These are phyloP conservation scores for Orthosia cruda DNA, from an alignment of 2,888 invertebrate species.

Conservation along the genomic window DNA sequence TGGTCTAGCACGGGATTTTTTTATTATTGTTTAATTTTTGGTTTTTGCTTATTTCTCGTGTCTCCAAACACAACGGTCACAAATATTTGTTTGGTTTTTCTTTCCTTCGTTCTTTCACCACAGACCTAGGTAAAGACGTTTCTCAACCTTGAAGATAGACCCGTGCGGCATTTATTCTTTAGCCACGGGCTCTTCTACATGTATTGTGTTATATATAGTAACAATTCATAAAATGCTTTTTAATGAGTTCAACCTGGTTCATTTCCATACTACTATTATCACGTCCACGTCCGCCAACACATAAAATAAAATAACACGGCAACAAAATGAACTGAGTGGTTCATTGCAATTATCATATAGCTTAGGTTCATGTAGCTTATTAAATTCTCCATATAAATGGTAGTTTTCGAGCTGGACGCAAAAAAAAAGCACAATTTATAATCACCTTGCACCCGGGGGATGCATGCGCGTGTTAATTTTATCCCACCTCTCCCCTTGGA, in stretches of 20 bases:
- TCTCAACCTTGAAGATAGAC: too few relatives aligned
- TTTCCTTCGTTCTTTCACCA: too few relatives aligned
- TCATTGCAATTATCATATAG: slow-evolving; percentile 54
- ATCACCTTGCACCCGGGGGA: slow-evolving; percentile 60
- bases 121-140: too few relatives aligned
- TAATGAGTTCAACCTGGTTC: not conserved
- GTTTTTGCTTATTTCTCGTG: too few relatives aligned
- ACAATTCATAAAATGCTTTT: not conserved
- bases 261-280: not conserved
- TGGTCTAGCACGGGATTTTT: too few relatives aligned
- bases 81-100: too few relatives aligned
- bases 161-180: too few relatives aligned
- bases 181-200: too few relatives aligned
- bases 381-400: slow-evolving; percentile 55
- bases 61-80: too few relatives aligned
- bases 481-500: slow-evolving; percentile 40
- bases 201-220: too few relatives aligned
- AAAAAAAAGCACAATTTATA: slow-evolving; percentile 57
- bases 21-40: too few relatives aligned
- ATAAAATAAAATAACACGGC: slow-evolving; percentile 19
- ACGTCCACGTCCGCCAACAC: not conserved
- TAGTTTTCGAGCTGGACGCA: slow-evolving; percentile 55
- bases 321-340: slow-evolving; percentile 42
- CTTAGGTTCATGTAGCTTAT: too few relatives aligned
- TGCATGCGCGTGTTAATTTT: slow-evolving; percentile 58